Conservation (phyloP, 2,113 vertebrate species). For the Ovis aries region DNA sequence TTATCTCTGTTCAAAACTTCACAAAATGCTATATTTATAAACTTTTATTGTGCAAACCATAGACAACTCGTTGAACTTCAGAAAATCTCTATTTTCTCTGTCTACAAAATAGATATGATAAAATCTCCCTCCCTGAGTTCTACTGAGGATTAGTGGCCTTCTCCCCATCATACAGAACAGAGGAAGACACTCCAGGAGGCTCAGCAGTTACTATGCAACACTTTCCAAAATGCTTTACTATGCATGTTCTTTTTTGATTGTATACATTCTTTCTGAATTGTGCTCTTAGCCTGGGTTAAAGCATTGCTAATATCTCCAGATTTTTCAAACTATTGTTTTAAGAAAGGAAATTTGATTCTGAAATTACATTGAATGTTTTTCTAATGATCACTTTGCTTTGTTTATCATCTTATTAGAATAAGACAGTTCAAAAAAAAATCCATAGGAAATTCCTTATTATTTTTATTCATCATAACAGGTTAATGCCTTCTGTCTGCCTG, state of each 20-base stretch:
- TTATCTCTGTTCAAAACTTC: neutral
- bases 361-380: slow-evolving; percentile 2
- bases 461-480: slow-evolving; percentile 38
- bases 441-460: neutral
- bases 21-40: neutral
- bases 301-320: neutral
- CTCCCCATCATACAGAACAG: neutral
- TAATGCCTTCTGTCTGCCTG: neutral
- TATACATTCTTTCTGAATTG: neutral
- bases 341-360: slow-evolving; percentile 23
- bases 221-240: neutral
- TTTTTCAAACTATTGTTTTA: slow-evolving; percentile 23
- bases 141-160: neutral
- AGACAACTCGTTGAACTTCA: neutral
- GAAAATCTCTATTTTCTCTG: neutral
- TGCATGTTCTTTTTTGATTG: neutral
- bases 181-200: neutral
- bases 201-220: neutral
- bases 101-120: neutral
- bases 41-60: neutral
- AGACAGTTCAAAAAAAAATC: neutral
- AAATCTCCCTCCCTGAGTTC: neutral
- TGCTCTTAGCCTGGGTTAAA: neutral
- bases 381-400: neutral
- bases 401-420: neutral